Evolutionary conservation across 2,797 vertebrate genomes (phyloP).

Genomic region (Lagocephalus sceleratus): DNA sequence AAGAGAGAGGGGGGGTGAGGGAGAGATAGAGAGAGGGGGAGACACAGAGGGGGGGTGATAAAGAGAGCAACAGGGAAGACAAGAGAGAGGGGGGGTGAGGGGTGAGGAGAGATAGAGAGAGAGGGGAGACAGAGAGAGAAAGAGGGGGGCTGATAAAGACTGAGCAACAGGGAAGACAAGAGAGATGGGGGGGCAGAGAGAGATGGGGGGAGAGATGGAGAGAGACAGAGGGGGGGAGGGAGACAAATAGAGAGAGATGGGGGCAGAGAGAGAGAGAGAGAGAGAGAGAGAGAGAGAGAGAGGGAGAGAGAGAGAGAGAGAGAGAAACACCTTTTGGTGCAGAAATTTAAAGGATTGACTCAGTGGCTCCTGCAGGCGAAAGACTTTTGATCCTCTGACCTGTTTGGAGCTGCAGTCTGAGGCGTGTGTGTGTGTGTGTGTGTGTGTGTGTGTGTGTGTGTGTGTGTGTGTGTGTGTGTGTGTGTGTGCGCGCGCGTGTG

Average conservation of each 20-base stretch:
- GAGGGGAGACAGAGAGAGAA: slow-evolving; percentile 1
- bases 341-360: slow-evolving; percentile 56
- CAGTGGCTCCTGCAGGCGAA: slow-evolving; percentile 46
- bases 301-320: slow-evolving; percentile 1
- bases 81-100: background rate
- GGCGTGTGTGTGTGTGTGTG: too few species aligned
- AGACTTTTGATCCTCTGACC: slow-evolving; percentile 64
- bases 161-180: background rate
- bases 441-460: too few species aligned
- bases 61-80: too few species aligned
- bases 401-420: slow-evolving; percentile 53
- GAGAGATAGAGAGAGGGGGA: slow-evolving; percentile 25
- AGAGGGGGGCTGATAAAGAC: slow-evolving; percentile 26
- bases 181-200: slow-evolving; percentile 20
- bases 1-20: slow-evolving; percentile 15
- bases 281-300: slow-evolving; percentile 25
- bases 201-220: slow-evolving; percentile 16
- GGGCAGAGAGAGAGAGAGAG: background rate
- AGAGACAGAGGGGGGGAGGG: slow-evolving; percentile 16
- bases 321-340: slow-evolving; percentile 47
- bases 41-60: slow-evolving; percentile 17
- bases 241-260: too few species aligned
- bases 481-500: too few species aligned
- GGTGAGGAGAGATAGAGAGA: slow-evolving; percentile 20
- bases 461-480: too few species aligned